Base-by-base conservation (phyloP, 2,113 vertebrate species). In the Rhinolophus ferrumequinum region DNA sequence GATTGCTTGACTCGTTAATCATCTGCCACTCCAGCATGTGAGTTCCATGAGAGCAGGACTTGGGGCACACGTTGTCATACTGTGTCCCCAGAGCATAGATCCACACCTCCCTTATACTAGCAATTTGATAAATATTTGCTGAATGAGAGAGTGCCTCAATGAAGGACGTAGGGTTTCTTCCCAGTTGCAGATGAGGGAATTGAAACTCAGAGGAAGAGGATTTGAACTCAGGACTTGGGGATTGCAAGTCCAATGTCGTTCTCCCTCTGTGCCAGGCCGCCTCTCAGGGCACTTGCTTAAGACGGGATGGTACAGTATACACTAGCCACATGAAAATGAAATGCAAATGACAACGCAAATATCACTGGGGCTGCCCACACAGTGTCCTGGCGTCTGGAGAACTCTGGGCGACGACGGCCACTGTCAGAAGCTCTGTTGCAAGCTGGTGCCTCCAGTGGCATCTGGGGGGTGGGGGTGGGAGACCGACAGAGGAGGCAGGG, bases 221-320 rank as follows among this genome's bases (percentile, higher is more conserved):
- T 41, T 4, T 4, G 38, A 18, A 58, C 66, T 66, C 5, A 1
- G 62, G 19, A 28, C 73, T 26, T 2, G 28, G 56, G 47, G 28
- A 12, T 41, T 9, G 50, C n/a, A 5, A 19, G n/a, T 7, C 6
- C 10, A 0, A 26, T 11, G 0, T 10, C 3, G 19, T 5, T 13
- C 22, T 21, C 5, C 38, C 64, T 72, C 54, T 3, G 0, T 21
- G 16, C 88, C 82, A 50, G 47, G 24, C 10, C 6, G 3, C n/a
- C 73, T 35, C 94, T 47, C 56, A 2, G 18, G 60, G 79, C 35
- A 24, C 67, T 41, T 3, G 26, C 38, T 50, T 66, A 14, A 80
- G n/a, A 58, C 86, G 33, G 16, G 56, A 67, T 6, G 35, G 26
- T 10, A 50, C 26, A 44, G 35, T 30, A 28, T 30, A 30, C 70